Conservation (phyloP, 2,888 invertebrate genomes). For the Drosophila cognata region DNA sequence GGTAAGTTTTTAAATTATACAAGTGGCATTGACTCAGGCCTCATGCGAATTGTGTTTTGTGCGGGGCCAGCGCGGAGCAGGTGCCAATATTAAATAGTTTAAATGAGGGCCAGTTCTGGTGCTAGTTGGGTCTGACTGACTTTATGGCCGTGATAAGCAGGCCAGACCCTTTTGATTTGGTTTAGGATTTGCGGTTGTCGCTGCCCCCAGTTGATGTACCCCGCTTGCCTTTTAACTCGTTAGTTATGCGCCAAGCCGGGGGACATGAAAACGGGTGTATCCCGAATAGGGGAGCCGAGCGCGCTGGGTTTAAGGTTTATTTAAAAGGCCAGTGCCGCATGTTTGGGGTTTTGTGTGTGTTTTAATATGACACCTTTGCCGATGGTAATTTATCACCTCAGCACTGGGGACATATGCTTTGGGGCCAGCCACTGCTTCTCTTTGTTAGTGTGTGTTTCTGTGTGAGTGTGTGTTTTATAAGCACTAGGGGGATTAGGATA, state of each 20-base stretch:
- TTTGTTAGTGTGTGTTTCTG: slow-evolving; percentile 4
- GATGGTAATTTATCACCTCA: slow-evolving; percentile 79
- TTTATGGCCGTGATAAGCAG: slow-evolving; percentile 80
- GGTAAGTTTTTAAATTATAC: slow-evolving; percentile 64
- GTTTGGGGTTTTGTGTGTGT: slow-evolving; percentile 76
- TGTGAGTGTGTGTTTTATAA: slow-evolving; percentile 56
- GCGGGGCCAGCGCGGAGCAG: slow-evolving; percentile 46
- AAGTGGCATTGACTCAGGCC: slow-evolving; percentile 41
- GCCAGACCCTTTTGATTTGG: slow-evolving; percentile 77
- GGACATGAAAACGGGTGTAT: slow-evolving; percentile 24
- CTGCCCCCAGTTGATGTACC: slow-evolving; percentile 34
- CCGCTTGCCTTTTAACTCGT: slow-evolving; percentile 71
- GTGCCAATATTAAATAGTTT: slow-evolving; percentile 78
- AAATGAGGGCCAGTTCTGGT: slow-evolving; percentile 46
- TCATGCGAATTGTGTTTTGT: slow-evolving; percentile 16
- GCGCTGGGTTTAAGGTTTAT: slow-evolving; percentile 72
- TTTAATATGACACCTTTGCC: slow-evolving; percentile 81
- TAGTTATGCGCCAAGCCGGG: slow-evolving; percentile 69
- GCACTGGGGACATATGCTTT: slow-evolving; percentile 73
- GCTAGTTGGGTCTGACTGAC: slow-evolving; percentile 46
- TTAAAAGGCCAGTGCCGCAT: slow-evolving; percentile 78
- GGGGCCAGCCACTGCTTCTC: slow-evolving; percentile 10
- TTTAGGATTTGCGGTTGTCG: slow-evolving; percentile 78
- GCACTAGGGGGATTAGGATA: slow-evolving; percentile 70
- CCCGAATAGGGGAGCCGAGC: slow-evolving; percentile 7